phyloP scores from a whole-genome alignment of 2,888 invertebrate species.

The Drosophila mayaguana region DNA sequence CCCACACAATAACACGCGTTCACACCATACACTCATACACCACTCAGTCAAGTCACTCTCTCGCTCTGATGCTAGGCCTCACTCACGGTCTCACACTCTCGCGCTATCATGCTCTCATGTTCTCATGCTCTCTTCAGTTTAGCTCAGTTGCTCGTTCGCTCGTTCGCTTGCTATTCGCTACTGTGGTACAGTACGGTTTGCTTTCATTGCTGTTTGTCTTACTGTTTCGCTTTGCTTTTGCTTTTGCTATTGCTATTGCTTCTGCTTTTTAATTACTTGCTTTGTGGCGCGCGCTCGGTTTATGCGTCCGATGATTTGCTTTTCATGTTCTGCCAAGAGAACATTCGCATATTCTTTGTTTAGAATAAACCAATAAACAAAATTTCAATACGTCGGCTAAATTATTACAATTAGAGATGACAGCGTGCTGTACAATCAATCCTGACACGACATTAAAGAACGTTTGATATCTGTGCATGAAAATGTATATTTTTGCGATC shows the following conservation, averaged over 20 bases:
- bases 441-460: slow-evolving; percentile 21
- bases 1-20: slow-evolving; percentile 30
- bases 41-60: slow-evolving; percentile 8
- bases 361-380: slow-evolving; percentile 5
- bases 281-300: slow-evolving; percentile 17
- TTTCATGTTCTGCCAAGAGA: slow-evolving; percentile 10
- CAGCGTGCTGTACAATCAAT: background rate
- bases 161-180: slow-evolving; percentile 29
- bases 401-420: slow-evolving; percentile 11
- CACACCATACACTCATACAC: slow-evolving; percentile 6
- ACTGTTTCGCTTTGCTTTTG: slow-evolving; percentile 37
- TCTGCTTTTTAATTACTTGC: slow-evolving; percentile 13
- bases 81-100: background rate
- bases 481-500: background rate
- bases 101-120: background rate
- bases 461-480: background rate
- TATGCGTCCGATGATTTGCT: slow-evolving; percentile 10
- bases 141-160: slow-evolving; percentile 13
- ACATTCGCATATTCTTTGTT: slow-evolving; percentile 10
- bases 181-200: slow-evolving; percentile 55
- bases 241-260: slow-evolving; percentile 38
- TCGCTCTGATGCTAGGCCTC: background rate
- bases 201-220: slow-evolving; percentile 35
- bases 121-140: slow-evolving; percentile 17
- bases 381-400: background rate